Conservation (phyloP, 2,888 invertebrate genomes). For the Parnassius mnemosyne region DNA sequence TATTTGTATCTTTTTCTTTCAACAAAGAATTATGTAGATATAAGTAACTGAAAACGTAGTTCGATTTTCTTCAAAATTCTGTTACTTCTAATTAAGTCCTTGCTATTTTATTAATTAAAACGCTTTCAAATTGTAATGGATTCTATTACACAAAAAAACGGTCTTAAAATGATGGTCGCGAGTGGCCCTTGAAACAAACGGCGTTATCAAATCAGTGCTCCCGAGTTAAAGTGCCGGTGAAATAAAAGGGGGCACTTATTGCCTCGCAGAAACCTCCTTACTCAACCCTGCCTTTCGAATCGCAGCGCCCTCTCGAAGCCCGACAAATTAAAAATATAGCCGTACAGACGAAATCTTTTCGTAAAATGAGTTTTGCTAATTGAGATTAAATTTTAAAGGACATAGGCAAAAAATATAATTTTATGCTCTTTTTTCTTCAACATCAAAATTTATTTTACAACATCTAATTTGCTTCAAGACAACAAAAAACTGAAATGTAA, state of each 20-base stretch:
- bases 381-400: conserved; percentile 1
- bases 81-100: conserved; percentile 14
- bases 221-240: conserved; percentile 76
- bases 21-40: too few species aligned
- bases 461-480: too few species aligned
- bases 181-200: conserved; percentile 75
- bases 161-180: conserved; percentile 59
- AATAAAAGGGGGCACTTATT: conserved; percentile 76
- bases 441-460: too few species aligned
- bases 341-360: conserved; percentile 18
- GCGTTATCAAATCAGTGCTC: conserved; percentile 79
- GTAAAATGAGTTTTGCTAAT: conserved; percentile 8
- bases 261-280: conserved; percentile 46
- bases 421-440: too few species aligned
- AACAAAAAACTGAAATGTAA: too few species aligned
- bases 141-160: conserved; percentile 45
- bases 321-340: conserved; percentile 26
- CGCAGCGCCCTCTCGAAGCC: conserved; percentile 20
- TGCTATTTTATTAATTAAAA: conserved; percentile 43
- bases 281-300: conserved; percentile 25
- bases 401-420: neutral
- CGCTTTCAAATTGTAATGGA: conserved; percentile 41
- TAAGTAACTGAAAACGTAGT: neutral
- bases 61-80: conserved; percentile 1
- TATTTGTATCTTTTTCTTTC: too few species aligned